Base-by-base conservation (phyloP, 2,888 invertebrate species). In the Dasysyrphus tricinctus region DNA sequence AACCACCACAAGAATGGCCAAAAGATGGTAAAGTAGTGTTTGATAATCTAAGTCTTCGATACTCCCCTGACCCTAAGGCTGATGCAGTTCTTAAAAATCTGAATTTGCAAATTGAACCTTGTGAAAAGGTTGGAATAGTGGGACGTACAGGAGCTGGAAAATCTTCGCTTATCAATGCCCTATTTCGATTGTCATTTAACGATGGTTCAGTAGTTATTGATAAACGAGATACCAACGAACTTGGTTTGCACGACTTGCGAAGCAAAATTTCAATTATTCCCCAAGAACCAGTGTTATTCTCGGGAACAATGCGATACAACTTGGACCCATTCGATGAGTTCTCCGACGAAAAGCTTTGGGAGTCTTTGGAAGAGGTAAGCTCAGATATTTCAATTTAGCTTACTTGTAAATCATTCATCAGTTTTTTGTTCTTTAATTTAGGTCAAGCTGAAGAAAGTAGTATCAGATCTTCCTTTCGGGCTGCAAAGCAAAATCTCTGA, bases 291-390 rank as follows among this genome's bases (percentile, higher is more conserved):
- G 96, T 97, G 70, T 93, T 97, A 65, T 97, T 98, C 93, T 96
- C 97, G 0, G 98, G 98, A 57, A 96, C 97, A 3, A 94, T 98
- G 93, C 94, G 98, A 3, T 96, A 96, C 90, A 98, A 98, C 93
- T 93, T 98, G 80, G 98, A 98, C 93, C 98, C 98, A 1, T 97
- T 98, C 91, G 95, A 96, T 87, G 95, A 96, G 90, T 96, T 96
- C 90, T 93, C 94, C 0, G 98, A 98, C 89, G 94, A 94, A 14
- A 94, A 95, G 78, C 92, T 98, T 1, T 98, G 98, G 98, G 94
- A 94, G 84, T 97, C 97, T 0, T 92, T 98, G 32, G 97, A 97
- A 88, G 96, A 97, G 84, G 94, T 95, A 11, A 94, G 96, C 90
- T 90, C 97, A 63, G 9, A 4, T 32, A 5, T n/a, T 49, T 49